Percentiles rank a stretch among this genome's conserved stretches.
Conservation (phyloP, 2,888 invertebrate species). For the Coelinius sp. region DNA sequence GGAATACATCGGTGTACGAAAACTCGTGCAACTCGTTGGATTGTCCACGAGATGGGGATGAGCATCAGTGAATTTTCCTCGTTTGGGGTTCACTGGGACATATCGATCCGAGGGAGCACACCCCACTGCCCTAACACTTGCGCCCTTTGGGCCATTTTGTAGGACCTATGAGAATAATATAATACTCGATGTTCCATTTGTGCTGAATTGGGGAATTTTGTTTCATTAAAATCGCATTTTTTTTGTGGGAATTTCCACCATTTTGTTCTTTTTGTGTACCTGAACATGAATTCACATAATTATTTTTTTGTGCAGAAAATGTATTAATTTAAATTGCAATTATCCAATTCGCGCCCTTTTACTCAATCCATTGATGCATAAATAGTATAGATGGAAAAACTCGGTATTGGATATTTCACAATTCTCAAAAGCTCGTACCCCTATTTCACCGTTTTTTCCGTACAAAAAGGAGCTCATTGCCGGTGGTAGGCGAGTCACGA, state of each 20-base stretch:
- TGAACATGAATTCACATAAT: no score
- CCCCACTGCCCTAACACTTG: conserved; percentile 22
- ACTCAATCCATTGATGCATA: background rate
- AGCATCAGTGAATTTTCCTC: conserved; percentile 46
- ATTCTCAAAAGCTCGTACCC: no score
- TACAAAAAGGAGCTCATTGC: background rate
- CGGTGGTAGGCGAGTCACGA: background rate
- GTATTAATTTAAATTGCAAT: no score
- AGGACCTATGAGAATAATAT: background rate
- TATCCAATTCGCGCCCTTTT: no score
- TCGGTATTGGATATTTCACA: background rate
- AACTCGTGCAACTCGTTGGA: conserved; percentile 19
- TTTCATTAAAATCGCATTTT: background rate
- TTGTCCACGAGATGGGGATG: conserved; percentile 17
- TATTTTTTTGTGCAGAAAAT: no score
- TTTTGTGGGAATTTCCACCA: background rate
- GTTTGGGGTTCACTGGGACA: conserved; percentile 56
- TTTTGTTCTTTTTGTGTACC: no score
- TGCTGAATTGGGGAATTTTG: background rate
- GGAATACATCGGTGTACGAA: conserved; percentile 8
- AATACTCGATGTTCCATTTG: background rate
- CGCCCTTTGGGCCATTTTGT: background rate
- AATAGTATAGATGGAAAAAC: background rate
- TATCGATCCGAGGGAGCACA: conserved; percentile 49
- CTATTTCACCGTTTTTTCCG: no score